A percentile compares a stretch with the other conserved stretches of the same genome.
Conservation (phyloP, 2,888 invertebrate genomes). For the Druceiella hillmani region DNA sequence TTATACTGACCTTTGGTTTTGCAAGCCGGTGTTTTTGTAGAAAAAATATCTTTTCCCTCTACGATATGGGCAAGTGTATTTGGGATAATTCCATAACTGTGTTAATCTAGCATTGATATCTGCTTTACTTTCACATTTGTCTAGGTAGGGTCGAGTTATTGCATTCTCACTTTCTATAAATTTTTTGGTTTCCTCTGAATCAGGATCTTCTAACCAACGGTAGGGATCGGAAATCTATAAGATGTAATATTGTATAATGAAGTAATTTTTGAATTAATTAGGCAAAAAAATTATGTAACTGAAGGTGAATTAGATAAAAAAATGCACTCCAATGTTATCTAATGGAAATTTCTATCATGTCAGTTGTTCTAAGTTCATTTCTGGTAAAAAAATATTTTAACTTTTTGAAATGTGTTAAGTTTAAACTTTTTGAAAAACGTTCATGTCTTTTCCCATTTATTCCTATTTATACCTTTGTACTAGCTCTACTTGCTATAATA, state of each 20-base stretch:
- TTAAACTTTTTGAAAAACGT: too few species aligned
- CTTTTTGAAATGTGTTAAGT: too few species aligned
- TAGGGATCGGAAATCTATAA: slow-evolving; percentile 82
- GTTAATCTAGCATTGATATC: slow-evolving; percentile 75
- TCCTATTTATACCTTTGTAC: too few species aligned
- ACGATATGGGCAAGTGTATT: slow-evolving; percentile 81
- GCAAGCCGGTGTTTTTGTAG: slow-evolving; percentile 89
- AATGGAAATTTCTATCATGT: too few species aligned
- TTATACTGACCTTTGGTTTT: slow-evolving; percentile 81
- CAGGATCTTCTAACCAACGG: slow-evolving; percentile 96
- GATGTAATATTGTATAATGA: slow-evolving; percentile 5
- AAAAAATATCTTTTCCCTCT: slow-evolving; percentile 86
- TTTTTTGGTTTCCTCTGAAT: slow-evolving; percentile 81
- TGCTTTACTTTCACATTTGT: slow-evolving; percentile 66
- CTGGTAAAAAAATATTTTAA: too few species aligned
- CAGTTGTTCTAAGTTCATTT: too few species aligned
- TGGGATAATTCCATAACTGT: slow-evolving; percentile 94
- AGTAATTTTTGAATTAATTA: too few species aligned
- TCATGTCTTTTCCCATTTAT: too few species aligned
- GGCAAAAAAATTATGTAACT: too few species aligned
- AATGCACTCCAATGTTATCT: too few species aligned
- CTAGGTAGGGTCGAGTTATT: slow-evolving; percentile 79
- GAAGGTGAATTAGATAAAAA: too few species aligned
- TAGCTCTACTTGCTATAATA: too few species aligned
- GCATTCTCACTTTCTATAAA: slow-evolving; percentile 90